A percentile compares a stretch with the other conserved stretches of the same genome.
phyloP scores from a whole-genome alignment of 2,113 vertebrate species.

The Gallinago media region DNA sequence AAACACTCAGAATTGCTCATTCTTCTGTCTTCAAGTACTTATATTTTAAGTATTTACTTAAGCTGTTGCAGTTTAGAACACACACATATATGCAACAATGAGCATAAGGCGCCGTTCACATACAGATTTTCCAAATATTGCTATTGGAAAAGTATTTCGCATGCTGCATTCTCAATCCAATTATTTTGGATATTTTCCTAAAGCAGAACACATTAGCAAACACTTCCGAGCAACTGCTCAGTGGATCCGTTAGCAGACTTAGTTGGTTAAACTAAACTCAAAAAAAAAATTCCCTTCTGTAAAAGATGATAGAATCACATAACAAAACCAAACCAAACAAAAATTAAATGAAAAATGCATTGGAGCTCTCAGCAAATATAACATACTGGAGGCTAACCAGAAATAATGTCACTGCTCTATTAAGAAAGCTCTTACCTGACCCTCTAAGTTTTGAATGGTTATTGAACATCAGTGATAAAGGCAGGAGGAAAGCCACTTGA shows the following conservation, averaged over 20 bases:
- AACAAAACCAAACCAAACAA: background rate
- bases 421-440: constrained; percentile 72
- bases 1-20: background rate
- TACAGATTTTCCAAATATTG: constrained; percentile 51
- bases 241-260: background rate
- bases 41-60: background rate
- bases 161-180: constrained; percentile 49
- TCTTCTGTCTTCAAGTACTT: background rate
- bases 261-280: background rate
- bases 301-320: constrained; percentile 32
- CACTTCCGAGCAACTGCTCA: background rate
- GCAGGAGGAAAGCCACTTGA: constrained; percentile 72
- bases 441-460: constrained; percentile 73
- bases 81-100: constrained; percentile 54
- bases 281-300: background rate
- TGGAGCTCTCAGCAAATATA: constrained; percentile 51
- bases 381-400: constrained; percentile 35
- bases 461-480: constrained; percentile 72
- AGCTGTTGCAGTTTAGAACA: background rate
- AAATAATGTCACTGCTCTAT: constrained; percentile 69
- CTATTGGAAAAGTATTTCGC: constrained; percentile 54
- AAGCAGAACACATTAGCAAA: constrained; percentile 44
- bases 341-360: constrained; percentile 39
- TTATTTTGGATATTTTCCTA: constrained; percentile 17
- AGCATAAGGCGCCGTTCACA: constrained; percentile 52